Evolutionary conservation across 2,888 invertebrate genomes (phyloP), one percentile per base, ranked within the genome.

Genomic region (Hermaeophaga mercurialis): DNA sequence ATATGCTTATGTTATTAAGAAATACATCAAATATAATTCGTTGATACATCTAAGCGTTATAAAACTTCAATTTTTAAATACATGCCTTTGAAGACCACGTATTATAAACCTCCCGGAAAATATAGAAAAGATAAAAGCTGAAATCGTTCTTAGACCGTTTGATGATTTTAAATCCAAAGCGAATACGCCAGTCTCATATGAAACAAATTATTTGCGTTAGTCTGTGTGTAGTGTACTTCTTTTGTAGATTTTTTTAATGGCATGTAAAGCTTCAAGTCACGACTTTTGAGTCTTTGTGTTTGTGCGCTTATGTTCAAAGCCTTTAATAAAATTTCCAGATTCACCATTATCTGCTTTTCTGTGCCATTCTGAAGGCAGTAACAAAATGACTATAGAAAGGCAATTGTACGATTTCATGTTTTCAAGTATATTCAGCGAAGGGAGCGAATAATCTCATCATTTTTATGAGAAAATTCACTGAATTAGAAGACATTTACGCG

Each of bases 231-330:
- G 66, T 65, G 63, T 63, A 64, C 61, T 68, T 68, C 66, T 64
- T 69, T 73, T 70, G 68, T 68, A 59, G 59, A 66, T 3, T 47
- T 64, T 62, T 68, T 66, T 70, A 70, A 70, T 69, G 69, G 70
- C 71, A 72, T 73, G 68, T 71, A 72, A 71, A 69, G 70, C 70
- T 47, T 63, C 70, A 66, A 69, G 68, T 68, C 65, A 65, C 74
- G 75, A 76, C 72, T 72, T 71, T 72, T 73, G 73, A 71, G 73
- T 77, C 74, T 75, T 73, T 77, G 74, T 73, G 75, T 71, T 73
- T 74, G 76, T 74, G 76, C 78, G 73, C 78, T 77, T 69, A 71
- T 79, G 79, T 81, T 80, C 79, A 80, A 80, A 79, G 63, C 62
- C 62, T 61, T 58, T 63, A 65, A 64, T 67, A 63, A 64, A 62